A percentile compares a stretch with the other conserved stretches of the same genome.
These are phyloP conservation scores for Drosophila pachea DNA, from an alignment of 1,140 invertebrate genomes.

Conservation along the genomic window DNA sequence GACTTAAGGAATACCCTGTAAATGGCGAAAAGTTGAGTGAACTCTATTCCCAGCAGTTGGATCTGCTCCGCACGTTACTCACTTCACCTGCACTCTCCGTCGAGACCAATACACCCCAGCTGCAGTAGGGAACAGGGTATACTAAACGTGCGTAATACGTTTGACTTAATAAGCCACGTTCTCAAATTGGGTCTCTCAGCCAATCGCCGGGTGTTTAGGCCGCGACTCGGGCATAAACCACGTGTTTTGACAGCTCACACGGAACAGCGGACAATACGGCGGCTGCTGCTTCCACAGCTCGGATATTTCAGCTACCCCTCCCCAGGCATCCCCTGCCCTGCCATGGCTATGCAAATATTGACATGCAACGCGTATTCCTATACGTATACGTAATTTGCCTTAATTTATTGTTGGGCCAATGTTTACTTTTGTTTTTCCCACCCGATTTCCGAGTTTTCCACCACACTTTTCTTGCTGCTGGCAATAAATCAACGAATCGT, in stretches of 20 bases:
- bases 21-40: background rate
- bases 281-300: background rate
- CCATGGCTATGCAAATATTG: slow-evolving; percentile 64
- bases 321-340: background rate
- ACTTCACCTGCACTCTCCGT: background rate
- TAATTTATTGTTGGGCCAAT: slow-evolving; percentile 55
- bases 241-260: slow-evolving; percentile 26
- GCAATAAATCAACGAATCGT: slow-evolving; percentile 54
- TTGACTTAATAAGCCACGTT: slow-evolving; percentile 73
- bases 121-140: background rate
- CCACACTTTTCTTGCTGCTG: background rate
- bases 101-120: background rate
- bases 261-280: background rate
- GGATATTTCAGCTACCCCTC: background rate
- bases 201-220: slow-evolving; percentile 18
- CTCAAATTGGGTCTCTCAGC: slow-evolving; percentile 28
- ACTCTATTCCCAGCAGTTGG: too few relatives aligned
- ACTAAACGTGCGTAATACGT: slow-evolving; percentile 56
- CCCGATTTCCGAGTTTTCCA: slow-evolving; percentile 3
- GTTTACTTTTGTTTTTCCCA: slow-evolving; percentile 49
- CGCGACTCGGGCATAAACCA: slow-evolving; percentile 11
- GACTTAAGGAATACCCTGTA: background rate
- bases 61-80: too few relatives aligned
- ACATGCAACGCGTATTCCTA: slow-evolving; percentile 26
- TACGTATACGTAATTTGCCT: slow-evolving; percentile 66